A percentile compares a stretch with the other conserved stretches of the same genome.
Conservation (phyloP, 2,888 invertebrate genomes). For the Caenorhabditis virilis region DNA sequence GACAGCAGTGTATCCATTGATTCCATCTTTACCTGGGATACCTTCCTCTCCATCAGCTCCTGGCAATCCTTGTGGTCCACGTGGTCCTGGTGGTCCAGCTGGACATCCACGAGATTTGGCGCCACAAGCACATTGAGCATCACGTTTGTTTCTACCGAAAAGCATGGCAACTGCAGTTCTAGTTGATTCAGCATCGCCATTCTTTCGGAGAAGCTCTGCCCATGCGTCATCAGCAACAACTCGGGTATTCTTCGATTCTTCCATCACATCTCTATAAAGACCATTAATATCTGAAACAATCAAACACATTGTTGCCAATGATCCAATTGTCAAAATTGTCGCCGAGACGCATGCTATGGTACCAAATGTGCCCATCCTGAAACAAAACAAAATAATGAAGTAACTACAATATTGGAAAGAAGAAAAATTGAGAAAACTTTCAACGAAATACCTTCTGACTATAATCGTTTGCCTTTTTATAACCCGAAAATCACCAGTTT, state of each 20-base stretch:
- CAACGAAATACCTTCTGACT: too few species aligned
- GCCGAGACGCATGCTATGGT: conserved; percentile 37
- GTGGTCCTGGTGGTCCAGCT: conserved; percentile 41
- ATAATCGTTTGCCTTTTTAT: too few species aligned
- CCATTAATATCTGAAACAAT: conserved; percentile 39
- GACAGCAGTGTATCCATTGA: conserved; percentile 12
- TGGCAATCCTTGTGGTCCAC: conserved; percentile 34
- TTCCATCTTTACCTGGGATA: conserved; percentile 15
- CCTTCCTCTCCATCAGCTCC: conserved; percentile 32
- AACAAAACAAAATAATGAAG: too few species aligned
- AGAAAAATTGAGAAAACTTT: too few species aligned
- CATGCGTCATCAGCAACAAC: conserved; percentile 38
- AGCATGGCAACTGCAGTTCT: conserved; percentile 24
- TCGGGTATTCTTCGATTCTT: conserved; percentile 22
- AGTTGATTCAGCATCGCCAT: conserved; percentile 20
- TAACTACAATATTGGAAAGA: too few species aligned
- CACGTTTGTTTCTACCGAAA: conserved; percentile 32
- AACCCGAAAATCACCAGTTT: too few species aligned
- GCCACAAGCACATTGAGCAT: conserved; percentile 37
- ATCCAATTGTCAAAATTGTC: conserved; percentile 34
- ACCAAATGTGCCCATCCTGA: conserved; percentile 41
- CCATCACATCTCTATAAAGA: conserved; percentile 39
- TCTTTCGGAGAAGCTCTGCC: conserved; percentile 35
- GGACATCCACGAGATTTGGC: conserved; percentile 35
- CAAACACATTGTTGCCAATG: conserved; percentile 31